Evolutionary conservation across 1,140 invertebrate genomes (phyloP).

Genomic region (Drosophila tristis): DNA sequence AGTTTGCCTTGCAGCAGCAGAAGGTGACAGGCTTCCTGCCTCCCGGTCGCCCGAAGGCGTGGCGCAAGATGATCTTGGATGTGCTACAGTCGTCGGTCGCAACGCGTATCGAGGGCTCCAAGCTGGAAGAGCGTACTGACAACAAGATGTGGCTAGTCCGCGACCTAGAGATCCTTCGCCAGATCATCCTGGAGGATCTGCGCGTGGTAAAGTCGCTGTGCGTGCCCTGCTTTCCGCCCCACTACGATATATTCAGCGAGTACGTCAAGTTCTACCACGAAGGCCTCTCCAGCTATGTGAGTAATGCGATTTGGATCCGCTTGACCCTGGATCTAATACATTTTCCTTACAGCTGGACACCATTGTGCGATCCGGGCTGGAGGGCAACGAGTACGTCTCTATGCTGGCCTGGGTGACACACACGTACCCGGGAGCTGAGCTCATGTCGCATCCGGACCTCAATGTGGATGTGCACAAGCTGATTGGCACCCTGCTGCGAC

Average conservation of each 20-base stretch:
- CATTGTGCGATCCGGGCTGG: constrained; percentile 92
- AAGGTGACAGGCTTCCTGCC: constrained; percentile 95
- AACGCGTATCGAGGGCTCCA: constrained; percentile 94
- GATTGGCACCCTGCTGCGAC: constrained; percentile 90
- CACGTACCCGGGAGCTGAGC: constrained; percentile 92
- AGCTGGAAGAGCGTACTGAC: constrained; percentile 94
- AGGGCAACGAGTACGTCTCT: constrained; percentile 98
- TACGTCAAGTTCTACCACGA: constrained; percentile 98
- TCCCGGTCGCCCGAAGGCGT: constrained; percentile 96
- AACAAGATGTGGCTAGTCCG: constrained; percentile 98
- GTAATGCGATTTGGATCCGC: constrained; percentile 57
- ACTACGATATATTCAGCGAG: constrained; percentile 95
- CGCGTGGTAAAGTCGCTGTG: constrained; percentile 96
- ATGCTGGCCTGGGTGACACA: constrained; percentile 96
- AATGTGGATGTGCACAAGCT: constrained; percentile 88
- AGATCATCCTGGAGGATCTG: constrained; percentile 95
- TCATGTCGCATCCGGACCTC: constrained; percentile 95
- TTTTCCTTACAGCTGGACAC: constrained; percentile 90
- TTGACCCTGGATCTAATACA: neutral
- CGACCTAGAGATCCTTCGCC: constrained; percentile 90
- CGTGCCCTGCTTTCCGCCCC: constrained; percentile 97
- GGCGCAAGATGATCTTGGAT: constrained; percentile 94
- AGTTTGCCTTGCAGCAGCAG: constrained; percentile 91
- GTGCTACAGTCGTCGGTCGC: constrained; percentile 93
- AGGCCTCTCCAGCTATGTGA: constrained; percentile 93